A percentile compares a stretch with the other conserved stretches of the same genome.
Evolutionary conservation across 2,888 invertebrate genomes (phyloP).

Genomic region (Monoplex corrugatus): DNA sequence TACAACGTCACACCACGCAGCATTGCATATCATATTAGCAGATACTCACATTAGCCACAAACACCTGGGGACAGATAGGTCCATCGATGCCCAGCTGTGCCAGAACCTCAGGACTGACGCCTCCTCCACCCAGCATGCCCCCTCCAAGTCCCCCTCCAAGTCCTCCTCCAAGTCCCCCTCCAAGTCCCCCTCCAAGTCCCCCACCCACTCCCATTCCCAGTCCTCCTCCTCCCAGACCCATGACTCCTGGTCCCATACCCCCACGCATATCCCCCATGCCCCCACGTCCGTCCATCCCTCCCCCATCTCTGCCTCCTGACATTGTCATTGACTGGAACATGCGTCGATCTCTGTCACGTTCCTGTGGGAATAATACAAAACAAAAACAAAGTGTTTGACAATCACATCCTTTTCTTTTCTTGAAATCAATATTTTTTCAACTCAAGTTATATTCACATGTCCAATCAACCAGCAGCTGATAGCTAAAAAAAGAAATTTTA

Average conservation of each 20-base stretch:
- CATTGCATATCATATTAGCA: not conserved
- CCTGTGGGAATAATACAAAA: slow-evolving; percentile 64
- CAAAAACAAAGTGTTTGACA: not conserved
- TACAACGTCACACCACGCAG: not conserved
- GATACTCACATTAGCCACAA: slow-evolving; percentile 97
- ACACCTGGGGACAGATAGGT: slow-evolving; percentile 95
- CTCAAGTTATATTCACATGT: slow-evolving; percentile 86
- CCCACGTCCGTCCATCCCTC: slow-evolving; percentile 59
- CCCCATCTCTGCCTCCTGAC: slow-evolving; percentile 57
- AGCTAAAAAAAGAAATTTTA: too few relatives aligned
- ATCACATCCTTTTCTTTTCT: too few relatives aligned
- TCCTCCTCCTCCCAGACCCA: slow-evolving; percentile 56
- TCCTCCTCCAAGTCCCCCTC: slow-evolving; percentile 69
- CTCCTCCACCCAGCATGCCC: slow-evolving; percentile 61
- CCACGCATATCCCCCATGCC: slow-evolving; percentile 61
- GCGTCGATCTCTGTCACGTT: slow-evolving; percentile 75
- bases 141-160: slow-evolving; percentile 60
- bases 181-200: slow-evolving; percentile 60
- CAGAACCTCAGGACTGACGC: slow-evolving; percentile 91
- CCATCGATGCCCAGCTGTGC: slow-evolving; percentile 96
- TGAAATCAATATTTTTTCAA: too few relatives aligned
- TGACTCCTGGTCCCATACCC: slow-evolving; percentile 57
- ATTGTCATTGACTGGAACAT: slow-evolving; percentile 70
- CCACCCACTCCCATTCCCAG: slow-evolving; percentile 58
- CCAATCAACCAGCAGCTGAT: slow-evolving; percentile 96